Evolutionary conservation across 2,113 vertebrate genomes (phyloP), one percentile per base, ranked within the genome.

Genomic region (Electrona antarctica): DNA sequence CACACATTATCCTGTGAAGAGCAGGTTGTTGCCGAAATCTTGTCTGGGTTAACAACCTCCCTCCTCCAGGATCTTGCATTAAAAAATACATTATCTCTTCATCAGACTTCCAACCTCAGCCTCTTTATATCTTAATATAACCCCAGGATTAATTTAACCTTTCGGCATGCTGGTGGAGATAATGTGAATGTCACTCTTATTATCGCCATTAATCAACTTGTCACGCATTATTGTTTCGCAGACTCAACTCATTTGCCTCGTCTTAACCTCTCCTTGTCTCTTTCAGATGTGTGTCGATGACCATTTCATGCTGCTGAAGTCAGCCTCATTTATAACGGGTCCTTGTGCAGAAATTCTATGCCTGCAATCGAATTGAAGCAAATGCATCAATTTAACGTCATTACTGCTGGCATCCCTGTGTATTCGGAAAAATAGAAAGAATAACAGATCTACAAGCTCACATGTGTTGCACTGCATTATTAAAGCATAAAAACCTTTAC

Each of bases 151-250:
- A 41, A 41, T 41, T 41, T 41, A 41, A 41, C 33, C 33, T 54
- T 54, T 54, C 51, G 58, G n/a, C 54, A 6, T 41, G 46, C 12
- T 2, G 11, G 33, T 41, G 33, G 33, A 41, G 33, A 41, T 41
- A 41, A 41, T 41, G 33, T 41, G 33, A 41, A 41, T 41, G 33
- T 41, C 33, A 41, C 33, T 41, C 33, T 41, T 41, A 41, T 21
- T 12, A 45, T 59, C 46, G 33, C 13, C 13, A 71, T 54, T 50
- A 8, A 41, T 41, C 33, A 41, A 41, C 54, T 56, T 56, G 54
- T 65, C 33, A 54, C n/a, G 55, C 7, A 56, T 56, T 56, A 47
- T 51, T 62, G 55, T 51, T 72, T 76, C 33, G 33, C 33, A 41
- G 33, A 41, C 33, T 41, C 54, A 56, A 56, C 54, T 56, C 54